Evolutionary conservation across 2,797 vertebrate species (phyloP), one percentile per base, ranked within the genome.

Genomic region (Neostethus bicornis): DNA sequence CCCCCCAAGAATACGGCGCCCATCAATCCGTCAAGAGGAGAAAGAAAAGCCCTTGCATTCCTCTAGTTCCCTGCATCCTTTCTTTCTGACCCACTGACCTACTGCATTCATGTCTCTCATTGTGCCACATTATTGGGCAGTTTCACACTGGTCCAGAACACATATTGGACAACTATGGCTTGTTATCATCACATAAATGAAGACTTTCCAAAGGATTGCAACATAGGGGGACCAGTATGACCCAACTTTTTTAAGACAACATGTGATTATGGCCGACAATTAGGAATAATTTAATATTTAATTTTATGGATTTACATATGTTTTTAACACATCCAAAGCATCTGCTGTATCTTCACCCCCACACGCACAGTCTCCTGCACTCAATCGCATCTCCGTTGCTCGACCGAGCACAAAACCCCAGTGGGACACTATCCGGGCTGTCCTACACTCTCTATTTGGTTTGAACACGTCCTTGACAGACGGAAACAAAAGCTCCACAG

Each of bases 1-100:
- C 76, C n/a, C 34, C 73, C 72, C 51, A 35, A 56, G 81, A 84
- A 85, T 77, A 85, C 75, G 81, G 73, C 70, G 37, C 70, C 81
- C 79, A 84, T 88, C 84, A 85, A 84, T 88, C 81, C 41, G 17
- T 85, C 85, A 87, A 13, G 44, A 51, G 41, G 51, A 75, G 71
- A 87, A 80, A 81, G 65, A 79, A 65, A 68, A 58, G 62, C 45
- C 39, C 58, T 63, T 31, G 51, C 69, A 85, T 87, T 86, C 83
- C 79, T 68, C 61, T 35, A 54, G 70, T 75, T 77, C 71, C 34
- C 62, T 28, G 47, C 73, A 78, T 84, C 81, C 77, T 62, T 55
- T 23, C 42, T 65, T 54, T 37, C 11, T 70, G 81, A 85, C 86
- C 89, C 51, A 45, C 5, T 80, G 84, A 90, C 86, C 84, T 58